phyloP scores from a whole-genome alignment of 2,797 vertebrate species.

The Pogoniulus pusillus region DNA sequence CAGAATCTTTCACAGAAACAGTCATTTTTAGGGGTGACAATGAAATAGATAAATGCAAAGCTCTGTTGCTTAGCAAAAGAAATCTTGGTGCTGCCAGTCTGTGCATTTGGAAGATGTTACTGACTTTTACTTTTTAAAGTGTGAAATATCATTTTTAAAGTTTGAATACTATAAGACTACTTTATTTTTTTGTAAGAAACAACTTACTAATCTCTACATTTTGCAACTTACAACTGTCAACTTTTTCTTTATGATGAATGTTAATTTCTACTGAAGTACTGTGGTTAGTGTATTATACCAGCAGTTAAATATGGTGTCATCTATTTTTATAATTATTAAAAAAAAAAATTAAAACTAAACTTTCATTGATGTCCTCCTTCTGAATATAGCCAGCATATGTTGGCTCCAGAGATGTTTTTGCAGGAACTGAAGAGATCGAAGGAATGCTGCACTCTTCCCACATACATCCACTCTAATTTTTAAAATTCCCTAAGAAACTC shows the following conservation, averaged over 20 bases:
- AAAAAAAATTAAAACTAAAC: background rate
- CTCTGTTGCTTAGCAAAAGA: background rate
- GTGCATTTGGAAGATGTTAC: background rate
- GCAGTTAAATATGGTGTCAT: background rate
- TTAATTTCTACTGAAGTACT: background rate
- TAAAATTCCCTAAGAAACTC: constrained; percentile 26
- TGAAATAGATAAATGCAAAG: background rate
- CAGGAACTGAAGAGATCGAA: background rate
- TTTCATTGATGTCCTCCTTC: background rate
- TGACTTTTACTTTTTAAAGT: background rate
- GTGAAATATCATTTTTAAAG: background rate
- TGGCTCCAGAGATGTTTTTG: background rate
- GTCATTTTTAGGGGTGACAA: background rate
- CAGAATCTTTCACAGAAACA: background rate
- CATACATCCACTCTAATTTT: constrained; percentile 45
- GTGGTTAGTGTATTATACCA: background rate
- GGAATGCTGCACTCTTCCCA: constrained; percentile 42
- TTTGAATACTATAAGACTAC: background rate
- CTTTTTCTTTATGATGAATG: background rate
- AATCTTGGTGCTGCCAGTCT: background rate
- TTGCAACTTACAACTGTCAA: background rate
- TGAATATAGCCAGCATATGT: background rate
- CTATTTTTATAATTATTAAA: constrained; percentile 24
- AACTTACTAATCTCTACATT: background rate
- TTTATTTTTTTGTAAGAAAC: background rate